Evolutionary conservation across 1,140 invertebrate species (phyloP).

Genomic region (Alviniconcha marisindica): DNA sequence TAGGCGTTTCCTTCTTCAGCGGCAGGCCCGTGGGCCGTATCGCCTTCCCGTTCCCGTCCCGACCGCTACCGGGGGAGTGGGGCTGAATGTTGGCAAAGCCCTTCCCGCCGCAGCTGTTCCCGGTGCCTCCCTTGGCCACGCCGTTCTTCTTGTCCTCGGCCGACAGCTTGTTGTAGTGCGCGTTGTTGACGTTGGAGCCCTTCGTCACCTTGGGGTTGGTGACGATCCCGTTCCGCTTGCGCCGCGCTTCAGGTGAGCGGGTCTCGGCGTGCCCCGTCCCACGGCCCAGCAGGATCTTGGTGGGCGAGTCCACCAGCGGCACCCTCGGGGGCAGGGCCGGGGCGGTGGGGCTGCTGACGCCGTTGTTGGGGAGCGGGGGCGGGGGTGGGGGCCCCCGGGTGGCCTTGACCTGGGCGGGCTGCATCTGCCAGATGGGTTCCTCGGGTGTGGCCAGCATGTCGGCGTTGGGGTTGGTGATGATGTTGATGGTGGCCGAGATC

Average conservation of each 20-base stretch:
- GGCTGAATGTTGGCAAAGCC: conserved; percentile 27
- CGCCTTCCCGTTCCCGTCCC: conserved; percentile 67
- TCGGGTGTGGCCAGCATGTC: conserved; percentile 65
- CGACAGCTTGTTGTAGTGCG: conserved; percentile 78
- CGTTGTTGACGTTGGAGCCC: conserved; percentile 46
- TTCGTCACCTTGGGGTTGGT: conserved; percentile 89
- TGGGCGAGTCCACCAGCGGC: conserved; percentile 54
- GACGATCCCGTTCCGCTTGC: conserved; percentile 89
- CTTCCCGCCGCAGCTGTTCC: conserved; percentile 22
- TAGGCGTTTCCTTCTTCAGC: conserved; percentile 85
- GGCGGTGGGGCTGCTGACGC: conserved; percentile 14
- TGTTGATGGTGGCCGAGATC: conserved; percentile 69
- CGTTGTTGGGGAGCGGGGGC: conserved; percentile 1
- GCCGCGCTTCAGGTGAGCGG: conserved; percentile 74
- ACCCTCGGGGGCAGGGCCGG: conserved; percentile 52
- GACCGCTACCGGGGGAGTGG: neutral
- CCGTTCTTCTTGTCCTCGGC: conserved; percentile 47
- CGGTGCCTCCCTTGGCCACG: conserved; percentile 51
- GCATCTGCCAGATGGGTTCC: conserved; percentile 70
- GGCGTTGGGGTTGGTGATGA: conserved; percentile 71
- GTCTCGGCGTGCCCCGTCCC: conserved; percentile 50
- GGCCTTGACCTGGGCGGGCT: conserved; percentile 52
- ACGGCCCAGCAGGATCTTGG: conserved; percentile 68
- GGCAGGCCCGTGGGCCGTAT: conserved; percentile 83
- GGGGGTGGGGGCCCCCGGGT: conserved; percentile 62